Evolutionary conservation across 2,888 invertebrate species (phyloP), one percentile per base, ranked within the genome.

Genomic region (Therioaphis trifolii): DNA sequence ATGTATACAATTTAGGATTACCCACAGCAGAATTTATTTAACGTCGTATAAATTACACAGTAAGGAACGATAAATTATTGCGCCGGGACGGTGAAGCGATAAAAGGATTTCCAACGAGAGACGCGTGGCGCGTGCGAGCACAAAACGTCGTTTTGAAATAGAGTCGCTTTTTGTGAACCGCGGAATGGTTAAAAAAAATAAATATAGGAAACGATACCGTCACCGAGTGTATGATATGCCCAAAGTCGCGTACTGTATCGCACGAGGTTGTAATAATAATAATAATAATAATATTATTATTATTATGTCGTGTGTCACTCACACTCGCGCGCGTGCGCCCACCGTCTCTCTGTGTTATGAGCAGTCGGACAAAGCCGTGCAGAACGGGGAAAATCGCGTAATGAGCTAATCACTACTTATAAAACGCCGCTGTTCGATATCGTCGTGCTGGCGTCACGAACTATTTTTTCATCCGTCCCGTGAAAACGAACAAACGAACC

Each of bases 371-470:
- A n/a, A n/a, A n/a, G n/a, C 27, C 21, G 27, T 66, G 18, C 18
- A 18, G 27, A 61, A n/a, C n/a, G n/a, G 12, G 61, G 46, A 74
- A 76, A 76, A 35, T 35, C 35, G 3, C 61, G 75, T 61, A 46
- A 76, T 27, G 27, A 63, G 46, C n/a, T 76, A 63, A 76, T 76
- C 46, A 63, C 46, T 76, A n/a, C n/a, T n/a, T n/a, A n/a, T 61
- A 27, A 61, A 75, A 76, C 24, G 43, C 43, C 75, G 27, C 43
- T 43, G 15, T 58, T 27, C n/a, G n/a, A 14, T 76, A 61, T 76
- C 27, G 75, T 61, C 46, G 40, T 12, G 18, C 43, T 24, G 15
- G 27, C 75, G 46, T 61, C 61, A 12, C 61, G 24, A 43, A 58
- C n/a, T 43, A 46, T n/a, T n/a, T n/a, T n/a, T n/a, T n/a, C n/a